phyloP scores from a whole-genome alignment of 2,113 vertebrate genomes.

The Todiramphus saurophagus region DNA sequence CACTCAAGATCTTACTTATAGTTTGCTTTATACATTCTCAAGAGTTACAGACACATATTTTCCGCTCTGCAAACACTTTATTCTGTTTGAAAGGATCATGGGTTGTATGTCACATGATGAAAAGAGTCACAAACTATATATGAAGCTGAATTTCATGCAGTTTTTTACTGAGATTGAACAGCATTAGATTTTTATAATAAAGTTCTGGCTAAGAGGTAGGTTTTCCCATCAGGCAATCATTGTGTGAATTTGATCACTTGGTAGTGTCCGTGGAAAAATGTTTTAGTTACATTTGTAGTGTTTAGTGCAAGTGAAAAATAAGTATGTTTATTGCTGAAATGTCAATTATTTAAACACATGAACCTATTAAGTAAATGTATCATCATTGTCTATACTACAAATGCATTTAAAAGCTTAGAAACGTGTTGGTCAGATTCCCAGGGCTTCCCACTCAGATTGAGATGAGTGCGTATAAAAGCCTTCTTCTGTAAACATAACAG shows the following conservation, averaged over 20 bases:
- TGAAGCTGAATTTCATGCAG: neutral
- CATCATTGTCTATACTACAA: slow-evolving; percentile 1
- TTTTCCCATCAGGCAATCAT: neutral
- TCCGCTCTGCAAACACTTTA: neutral
- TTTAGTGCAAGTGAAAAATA: neutral
- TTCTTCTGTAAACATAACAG: slow-evolving; percentile 37
- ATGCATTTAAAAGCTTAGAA: slow-evolving; percentile 19
- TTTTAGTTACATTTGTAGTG: neutral
- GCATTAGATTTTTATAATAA: neutral
- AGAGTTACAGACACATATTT: neutral
- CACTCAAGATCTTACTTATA: neutral
- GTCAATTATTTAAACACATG: slow-evolving; percentile 2
- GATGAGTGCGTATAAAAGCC: slow-evolving; percentile 15
- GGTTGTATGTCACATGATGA: neutral
- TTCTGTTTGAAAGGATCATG: neutral
- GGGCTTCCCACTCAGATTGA: slow-evolving; percentile 57
- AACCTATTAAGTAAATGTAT: slow-evolving; percentile 6
- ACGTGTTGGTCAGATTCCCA: slow-evolving; percentile 64
- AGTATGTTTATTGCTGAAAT: neutral
- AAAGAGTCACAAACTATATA: neutral
- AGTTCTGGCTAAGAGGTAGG: neutral
- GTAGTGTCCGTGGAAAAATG: neutral
- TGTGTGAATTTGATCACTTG: neutral
- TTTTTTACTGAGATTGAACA: neutral
- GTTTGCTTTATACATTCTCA: neutral